Evolutionary conservation across 1,140 invertebrate species (phyloP).

Genomic region (Ceratosolen solmsi): DNA sequence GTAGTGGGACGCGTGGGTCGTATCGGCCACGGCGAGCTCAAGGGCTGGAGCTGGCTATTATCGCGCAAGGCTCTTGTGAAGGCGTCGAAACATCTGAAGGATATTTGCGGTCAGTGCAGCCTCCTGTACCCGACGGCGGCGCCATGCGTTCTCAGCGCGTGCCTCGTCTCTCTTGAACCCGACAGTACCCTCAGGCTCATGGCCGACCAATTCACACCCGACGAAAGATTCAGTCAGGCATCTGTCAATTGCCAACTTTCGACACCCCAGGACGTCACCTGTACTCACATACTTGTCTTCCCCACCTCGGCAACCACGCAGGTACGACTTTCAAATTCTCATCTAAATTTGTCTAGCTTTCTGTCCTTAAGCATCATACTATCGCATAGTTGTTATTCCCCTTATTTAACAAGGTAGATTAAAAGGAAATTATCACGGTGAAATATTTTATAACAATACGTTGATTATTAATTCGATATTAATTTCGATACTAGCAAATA

Average conservation of each 20-base stretch:
- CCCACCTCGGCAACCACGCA: constrained; percentile 97
- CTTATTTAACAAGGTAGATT: no score
- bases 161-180: constrained; percentile 96
- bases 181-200: constrained; percentile 94
- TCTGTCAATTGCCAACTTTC: constrained; percentile 88
- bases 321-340: no score
- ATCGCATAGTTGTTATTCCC: no score
- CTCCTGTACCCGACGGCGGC: constrained; percentile 85
- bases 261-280: constrained; percentile 94
- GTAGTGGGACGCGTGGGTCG: constrained; percentile 96
- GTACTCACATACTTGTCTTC: constrained; percentile 98
- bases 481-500: no score
- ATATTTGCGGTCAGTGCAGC: constrained; percentile 92
- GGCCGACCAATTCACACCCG: constrained; percentile 95
- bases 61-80: constrained; percentile 92
- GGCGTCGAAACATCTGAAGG: constrained; percentile 90
- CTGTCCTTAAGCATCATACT: no score
- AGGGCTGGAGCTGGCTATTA: constrained; percentile 95
- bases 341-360: no score
- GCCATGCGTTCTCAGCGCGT: constrained; percentile 95
- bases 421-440: no score
- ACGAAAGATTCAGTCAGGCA: constrained; percentile 89
- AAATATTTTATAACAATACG: no score
- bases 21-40: constrained; percentile 97
- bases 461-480: no score